Conservation (phyloP, 2,888 invertebrate species). For the Heteromyza rotundicornis region DNA sequence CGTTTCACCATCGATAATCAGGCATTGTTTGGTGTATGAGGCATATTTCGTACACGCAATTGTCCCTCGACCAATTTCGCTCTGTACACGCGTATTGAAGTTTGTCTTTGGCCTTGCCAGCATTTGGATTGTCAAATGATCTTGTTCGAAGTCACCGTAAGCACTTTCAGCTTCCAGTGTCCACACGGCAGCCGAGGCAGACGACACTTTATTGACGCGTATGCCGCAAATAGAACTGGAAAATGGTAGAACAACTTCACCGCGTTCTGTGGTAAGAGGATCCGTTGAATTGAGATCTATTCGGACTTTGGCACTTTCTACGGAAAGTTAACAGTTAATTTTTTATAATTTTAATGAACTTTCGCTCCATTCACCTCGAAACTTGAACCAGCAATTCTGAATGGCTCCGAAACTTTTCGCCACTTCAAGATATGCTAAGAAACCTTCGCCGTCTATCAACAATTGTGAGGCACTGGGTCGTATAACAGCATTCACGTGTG, state of each 20-base stretch:
- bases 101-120: slow-evolving; percentile 29
- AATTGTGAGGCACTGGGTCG: slow-evolving; percentile 31
- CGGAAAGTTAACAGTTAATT: not conserved
- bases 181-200: slow-evolving; percentile 33
- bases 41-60: slow-evolving; percentile 36
- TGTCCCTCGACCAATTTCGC: slow-evolving; percentile 32
- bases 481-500: slow-evolving; percentile 18
- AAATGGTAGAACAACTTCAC: slow-evolving; percentile 36
- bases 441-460: slow-evolving; percentile 37
- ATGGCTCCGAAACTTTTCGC: slow-evolving; percentile 35
- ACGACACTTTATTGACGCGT: slow-evolving; percentile 33
- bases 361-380: slow-evolving; percentile 28
- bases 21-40: slow-evolving; percentile 37
- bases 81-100: slow-evolving; percentile 34
- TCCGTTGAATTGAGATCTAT: slow-evolving; percentile 33
- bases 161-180: slow-evolving; percentile 33
- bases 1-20: slow-evolving; percentile 33
- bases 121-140: slow-evolving; percentile 26
- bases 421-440: slow-evolving; percentile 38
- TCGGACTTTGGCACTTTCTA: slow-evolving; percentile 29
- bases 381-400: slow-evolving; percentile 38
- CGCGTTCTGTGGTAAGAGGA: slow-evolving; percentile 31
- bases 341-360: not conserved
- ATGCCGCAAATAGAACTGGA: slow-evolving; percentile 37
- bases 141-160: slow-evolving; percentile 27